phyloP scores from a whole-genome alignment of 2,797 vertebrate species.

The Cirrhinus molitorella region DNA sequence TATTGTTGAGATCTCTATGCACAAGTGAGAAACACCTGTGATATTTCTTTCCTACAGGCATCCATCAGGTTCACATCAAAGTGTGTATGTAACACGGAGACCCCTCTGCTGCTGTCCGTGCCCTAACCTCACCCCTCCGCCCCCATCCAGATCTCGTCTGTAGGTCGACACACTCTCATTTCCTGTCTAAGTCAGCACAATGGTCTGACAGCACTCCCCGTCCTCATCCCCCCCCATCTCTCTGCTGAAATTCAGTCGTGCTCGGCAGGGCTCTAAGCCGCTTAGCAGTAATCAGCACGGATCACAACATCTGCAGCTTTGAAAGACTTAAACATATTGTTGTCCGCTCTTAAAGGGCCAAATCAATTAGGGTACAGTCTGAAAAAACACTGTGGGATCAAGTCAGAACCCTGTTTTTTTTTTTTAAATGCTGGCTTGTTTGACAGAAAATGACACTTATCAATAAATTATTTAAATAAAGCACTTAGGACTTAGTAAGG shows the following conservation, averaged over 20 bases:
- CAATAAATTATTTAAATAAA: neutral
- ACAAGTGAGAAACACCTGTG: neutral
- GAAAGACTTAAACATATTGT: constrained; percentile 66
- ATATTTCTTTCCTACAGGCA: neutral
- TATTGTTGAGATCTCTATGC: neutral
- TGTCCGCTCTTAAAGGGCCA: constrained; percentile 52
- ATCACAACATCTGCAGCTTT: constrained; percentile 70
- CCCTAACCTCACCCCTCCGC: constrained; percentile 27
- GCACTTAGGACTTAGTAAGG: neutral
- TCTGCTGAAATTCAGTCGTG: constrained; percentile 54
- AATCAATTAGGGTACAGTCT: constrained; percentile 59
- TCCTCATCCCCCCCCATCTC: constrained; percentile 38
- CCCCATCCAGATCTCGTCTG: constrained; percentile 15
- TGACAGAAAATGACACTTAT: neutral
- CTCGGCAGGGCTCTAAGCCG: constrained; percentile 68
- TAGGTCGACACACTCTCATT: constrained; percentile 31
- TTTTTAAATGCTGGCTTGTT: neutral
- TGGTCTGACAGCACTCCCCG: constrained; percentile 39
- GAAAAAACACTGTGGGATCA: constrained; percentile 14
- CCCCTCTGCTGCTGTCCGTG: constrained; percentile 4
- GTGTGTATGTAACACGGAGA: constrained; percentile 2
- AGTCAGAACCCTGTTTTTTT: neutral
- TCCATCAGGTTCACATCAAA: neutral
- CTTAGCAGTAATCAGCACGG: constrained; percentile 76
- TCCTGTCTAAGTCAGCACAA: constrained; percentile 53